Base-by-base conservation (phyloP, 2,797 vertebrate species). In the Morelia viridis region DNA sequence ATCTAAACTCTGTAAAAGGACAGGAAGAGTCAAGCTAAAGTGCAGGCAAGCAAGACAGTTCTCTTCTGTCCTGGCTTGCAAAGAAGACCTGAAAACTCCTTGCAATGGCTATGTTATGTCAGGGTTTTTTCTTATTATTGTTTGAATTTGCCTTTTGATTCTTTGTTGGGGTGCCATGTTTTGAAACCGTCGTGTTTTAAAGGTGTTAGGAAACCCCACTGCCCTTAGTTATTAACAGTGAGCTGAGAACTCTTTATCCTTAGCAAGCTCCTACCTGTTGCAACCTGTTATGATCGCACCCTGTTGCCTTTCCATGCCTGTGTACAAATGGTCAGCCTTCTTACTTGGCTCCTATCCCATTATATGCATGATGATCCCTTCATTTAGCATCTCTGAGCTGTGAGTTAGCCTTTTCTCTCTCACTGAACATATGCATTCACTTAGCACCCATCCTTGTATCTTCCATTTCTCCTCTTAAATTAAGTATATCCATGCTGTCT, bases 311-410 rank as follows among this genome's bases (percentile, higher is more conserved):
- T 53, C 50, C 62, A n/a, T 2, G 22, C 62, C 62, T n/a, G 26
- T 9, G 22, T 28, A 0, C 9, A 28, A n/a, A 92, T 94, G 92
- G 83, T 96, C 92, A 88, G 12, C 88, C 35, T 92, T 93, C 80
- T 62, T 50, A 53, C 83, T 94, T 91, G 93, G 58, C 41, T 17
- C 71, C 95, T 93, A 87, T 89, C 92, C 28, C 5, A 2, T 1
- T 1, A 17, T 17, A 9, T 7, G 22, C 56, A 76, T 31, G 53
- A 15, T 85, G 0, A 46, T 94, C 91, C 93, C 92, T 88, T 71
- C 86, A 60, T 90, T 93, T 90, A 24, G 76, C 60, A 60, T 83
- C 2, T 12, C 41, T 19, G 8, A 84, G 87, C 26, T 2, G 7
- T 87, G 87, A 26, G 92, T 46, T 93, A 0, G 0, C 87, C 76